Evolutionary conservation across 1,140 invertebrate species (phyloP).

Genomic region (Adoxophyes honmai): DNA sequence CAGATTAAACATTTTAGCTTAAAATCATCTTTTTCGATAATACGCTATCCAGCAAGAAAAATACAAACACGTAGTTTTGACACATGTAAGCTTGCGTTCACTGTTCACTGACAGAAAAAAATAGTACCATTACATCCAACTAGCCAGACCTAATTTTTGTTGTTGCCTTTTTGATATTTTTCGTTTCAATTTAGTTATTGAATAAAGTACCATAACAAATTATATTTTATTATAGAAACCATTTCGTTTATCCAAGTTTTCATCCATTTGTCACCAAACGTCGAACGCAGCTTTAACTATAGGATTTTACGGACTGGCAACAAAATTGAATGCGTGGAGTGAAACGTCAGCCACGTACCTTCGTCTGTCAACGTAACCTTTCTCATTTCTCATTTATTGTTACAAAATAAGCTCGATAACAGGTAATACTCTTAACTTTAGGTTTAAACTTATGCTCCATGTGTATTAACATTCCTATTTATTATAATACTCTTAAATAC

Average conservation of each 20-base stretch:
- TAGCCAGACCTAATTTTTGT: background rate
- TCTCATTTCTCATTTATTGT: slow-evolving; percentile 12
- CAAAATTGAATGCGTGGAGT: slow-evolving; percentile 64
- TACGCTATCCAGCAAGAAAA: slow-evolving; percentile 18
- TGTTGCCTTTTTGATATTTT: too few species aligned
- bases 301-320: slow-evolving; percentile 36
- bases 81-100: slow-evolving; percentile 23
- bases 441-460: background rate
- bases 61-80: slow-evolving; percentile 37
- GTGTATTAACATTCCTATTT: background rate
- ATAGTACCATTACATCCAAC: background rate
- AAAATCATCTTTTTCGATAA: slow-evolving; percentile 6
- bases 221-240: too few species aligned
- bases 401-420: slow-evolving; percentile 10
- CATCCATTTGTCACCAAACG: background rate
- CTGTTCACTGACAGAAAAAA: background rate
- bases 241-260: too few species aligned
- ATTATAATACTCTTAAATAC: background rate
- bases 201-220: too few species aligned
- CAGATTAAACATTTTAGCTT: slow-evolving; percentile 2
- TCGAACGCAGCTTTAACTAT: slow-evolving; percentile 30
- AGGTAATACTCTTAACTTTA: slow-evolving; percentile 1
- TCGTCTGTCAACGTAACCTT: slow-evolving; percentile 45
- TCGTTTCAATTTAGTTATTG: too few species aligned
- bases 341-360: slow-evolving; percentile 73